A percentile compares a stretch with the other conserved stretches of the same genome.
phyloP scores from a whole-genome alignment of 2,888 invertebrate species.

The Galerucella nymphaeae region DNA sequence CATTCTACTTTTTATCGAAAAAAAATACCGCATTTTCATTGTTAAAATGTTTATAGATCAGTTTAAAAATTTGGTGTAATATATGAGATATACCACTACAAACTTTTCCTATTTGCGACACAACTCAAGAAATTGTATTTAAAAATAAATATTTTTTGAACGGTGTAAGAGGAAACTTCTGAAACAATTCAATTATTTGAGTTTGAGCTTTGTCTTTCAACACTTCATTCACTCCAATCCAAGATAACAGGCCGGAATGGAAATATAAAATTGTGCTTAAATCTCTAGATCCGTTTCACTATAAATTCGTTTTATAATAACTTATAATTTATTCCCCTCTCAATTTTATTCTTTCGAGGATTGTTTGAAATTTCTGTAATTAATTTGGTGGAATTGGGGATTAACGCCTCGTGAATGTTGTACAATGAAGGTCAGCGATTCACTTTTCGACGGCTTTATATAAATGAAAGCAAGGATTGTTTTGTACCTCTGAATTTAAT shows the following conservation, averaged over 20 bases:
- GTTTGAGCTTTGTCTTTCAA: neutral
- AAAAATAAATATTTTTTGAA: neutral
- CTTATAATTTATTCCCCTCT: constrained; percentile 36
- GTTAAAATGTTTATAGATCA: too few species aligned
- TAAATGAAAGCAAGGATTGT: constrained; percentile 12
- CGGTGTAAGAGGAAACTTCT: neutral
- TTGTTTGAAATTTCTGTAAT: constrained; percentile 37
- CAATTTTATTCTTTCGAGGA: constrained; percentile 39
- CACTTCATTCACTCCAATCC: neutral
- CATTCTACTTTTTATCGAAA: too few species aligned
- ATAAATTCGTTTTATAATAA: constrained; percentile 37
- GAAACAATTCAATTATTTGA: constrained; percentile 8
- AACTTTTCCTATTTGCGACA: too few species aligned
- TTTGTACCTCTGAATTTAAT: neutral
- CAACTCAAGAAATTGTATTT: neutral
- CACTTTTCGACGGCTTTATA: constrained; percentile 21
- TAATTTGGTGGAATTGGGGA: constrained; percentile 33
- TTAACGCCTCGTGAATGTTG: constrained; percentile 21
- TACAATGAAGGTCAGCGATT: constrained; percentile 19
- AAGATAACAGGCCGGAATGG: neutral
- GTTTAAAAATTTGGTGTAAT: too few species aligned
- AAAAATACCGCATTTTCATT: too few species aligned
- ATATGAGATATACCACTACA: too few species aligned
- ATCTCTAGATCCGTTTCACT: constrained; percentile 33
- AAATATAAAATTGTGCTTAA: constrained; percentile 33